Conservation (phyloP, 2,797 vertebrate genomes). For the Poeciliopsis paucimaculata region DNA sequence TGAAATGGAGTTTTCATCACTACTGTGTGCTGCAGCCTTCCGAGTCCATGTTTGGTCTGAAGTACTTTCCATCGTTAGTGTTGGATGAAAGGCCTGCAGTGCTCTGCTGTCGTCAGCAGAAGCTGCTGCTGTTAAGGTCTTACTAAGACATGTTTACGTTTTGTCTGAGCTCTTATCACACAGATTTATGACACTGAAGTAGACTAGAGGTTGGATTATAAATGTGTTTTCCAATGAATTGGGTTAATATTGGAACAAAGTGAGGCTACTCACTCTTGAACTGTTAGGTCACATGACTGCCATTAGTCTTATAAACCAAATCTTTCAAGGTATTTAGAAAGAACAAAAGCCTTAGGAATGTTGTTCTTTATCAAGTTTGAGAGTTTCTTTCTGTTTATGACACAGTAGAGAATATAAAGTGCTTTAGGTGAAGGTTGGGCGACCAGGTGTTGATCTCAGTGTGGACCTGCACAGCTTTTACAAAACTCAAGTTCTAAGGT, state of each 20-base stretch:
- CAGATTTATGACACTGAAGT: not conserved
- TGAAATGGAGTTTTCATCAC: slow-evolving; percentile 1
- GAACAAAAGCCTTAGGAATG: slow-evolving; percentile 21
- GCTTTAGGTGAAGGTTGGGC: not conserved
- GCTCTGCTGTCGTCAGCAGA: not conserved
- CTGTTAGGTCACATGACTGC: slow-evolving; percentile 37
- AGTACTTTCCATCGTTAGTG: not conserved
- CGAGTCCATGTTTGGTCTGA: slow-evolving; percentile 15
- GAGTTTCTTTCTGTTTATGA: not conserved
- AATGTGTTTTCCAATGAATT: slow-evolving; percentile 6
- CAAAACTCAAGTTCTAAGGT: not conserved
- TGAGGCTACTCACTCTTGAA: slow-evolving; percentile 2
- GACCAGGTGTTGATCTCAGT: not conserved
- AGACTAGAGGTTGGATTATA: slow-evolving; percentile 24
- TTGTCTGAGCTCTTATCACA: not conserved
- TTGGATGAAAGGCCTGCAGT: not conserved
- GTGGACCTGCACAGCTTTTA: not conserved
- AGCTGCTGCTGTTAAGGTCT: not conserved
- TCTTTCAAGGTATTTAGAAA: slow-evolving; percentile 25
- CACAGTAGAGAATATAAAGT: not conserved
- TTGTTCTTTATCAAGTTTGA: slow-evolving; percentile 1
- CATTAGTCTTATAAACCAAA: slow-evolving; percentile 18
- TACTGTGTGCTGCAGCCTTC: slow-evolving; percentile 1
- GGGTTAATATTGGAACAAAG: not conserved
- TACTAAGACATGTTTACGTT: not conserved